Evolutionary conservation across 2,797 vertebrate species (phyloP).

Genomic region (Cryptoprocta ferox): DNA sequence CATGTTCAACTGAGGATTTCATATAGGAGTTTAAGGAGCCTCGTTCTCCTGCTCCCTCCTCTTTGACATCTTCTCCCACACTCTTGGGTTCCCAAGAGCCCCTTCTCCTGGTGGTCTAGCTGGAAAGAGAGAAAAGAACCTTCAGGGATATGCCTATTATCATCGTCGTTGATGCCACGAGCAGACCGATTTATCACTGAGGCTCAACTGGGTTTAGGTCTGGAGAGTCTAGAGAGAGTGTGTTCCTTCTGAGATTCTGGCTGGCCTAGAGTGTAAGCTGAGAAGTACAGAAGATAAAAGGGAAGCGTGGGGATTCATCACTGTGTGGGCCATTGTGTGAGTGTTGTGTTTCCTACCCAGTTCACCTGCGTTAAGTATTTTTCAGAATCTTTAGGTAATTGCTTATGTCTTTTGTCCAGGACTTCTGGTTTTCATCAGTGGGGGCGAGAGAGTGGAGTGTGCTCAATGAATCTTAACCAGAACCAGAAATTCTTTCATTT

Average conservation of each 20-base stretch:
- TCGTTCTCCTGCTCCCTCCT: background rate
- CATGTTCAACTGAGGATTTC: background rate
- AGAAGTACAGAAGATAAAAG: background rate
- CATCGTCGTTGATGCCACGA: background rate
- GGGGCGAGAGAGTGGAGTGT: background rate
- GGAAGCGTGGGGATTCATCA: background rate
- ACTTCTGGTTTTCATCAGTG: background rate
- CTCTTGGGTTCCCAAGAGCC: background rate
- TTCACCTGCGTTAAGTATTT: background rate
- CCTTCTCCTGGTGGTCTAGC: background rate
- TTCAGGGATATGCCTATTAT: background rate
- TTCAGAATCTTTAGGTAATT: background rate
- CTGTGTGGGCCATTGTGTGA: background rate
- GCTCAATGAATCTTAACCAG: background rate
- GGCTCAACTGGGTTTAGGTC: background rate
- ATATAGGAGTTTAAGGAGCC: background rate
- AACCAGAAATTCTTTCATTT: background rate
- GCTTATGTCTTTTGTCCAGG: background rate
- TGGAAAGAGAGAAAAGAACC: background rate
- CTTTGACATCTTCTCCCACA: background rate
- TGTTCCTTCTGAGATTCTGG: background rate
- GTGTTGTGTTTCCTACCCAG: background rate
- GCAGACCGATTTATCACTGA: background rate
- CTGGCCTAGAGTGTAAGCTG: background rate
- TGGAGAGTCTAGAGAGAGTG: background rate